These are phyloP conservation scores for Nezara viridula DNA, from an alignment of 2,888 invertebrate species.

Conservation along the genomic window DNA sequence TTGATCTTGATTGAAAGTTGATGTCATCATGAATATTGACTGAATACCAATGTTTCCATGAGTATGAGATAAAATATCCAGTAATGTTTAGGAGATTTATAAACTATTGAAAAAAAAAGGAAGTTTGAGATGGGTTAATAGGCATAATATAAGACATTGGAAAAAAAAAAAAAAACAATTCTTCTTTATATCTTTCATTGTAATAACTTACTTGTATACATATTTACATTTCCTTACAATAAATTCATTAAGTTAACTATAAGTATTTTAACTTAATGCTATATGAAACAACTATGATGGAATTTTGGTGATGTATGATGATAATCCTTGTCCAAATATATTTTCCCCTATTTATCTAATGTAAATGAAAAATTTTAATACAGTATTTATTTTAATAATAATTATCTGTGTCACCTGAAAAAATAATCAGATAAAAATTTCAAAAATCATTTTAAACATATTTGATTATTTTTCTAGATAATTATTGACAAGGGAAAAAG, in stretches of 20 bases:
- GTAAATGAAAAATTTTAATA: neutral
- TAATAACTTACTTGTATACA: slow-evolving; percentile 66
- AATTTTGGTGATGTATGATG: slow-evolving; percentile 52
- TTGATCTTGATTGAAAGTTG: no score
- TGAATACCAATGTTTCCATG: neutral
- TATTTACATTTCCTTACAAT: slow-evolving; percentile 65
- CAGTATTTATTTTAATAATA: neutral
- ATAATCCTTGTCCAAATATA: slow-evolving; percentile 45
- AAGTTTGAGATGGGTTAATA: neutral
- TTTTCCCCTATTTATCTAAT: slow-evolving; percentile 52
- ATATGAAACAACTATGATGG: slow-evolving; percentile 60
- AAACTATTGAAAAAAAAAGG: neutral
- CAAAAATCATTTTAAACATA: neutral
- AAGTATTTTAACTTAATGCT: slow-evolving; percentile 62
- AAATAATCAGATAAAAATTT: neutral
- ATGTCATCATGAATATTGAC: neutral
- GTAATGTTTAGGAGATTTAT: no score
- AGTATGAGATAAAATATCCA: neutral
- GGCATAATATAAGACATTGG: neutral
- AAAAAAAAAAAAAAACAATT: slow-evolving; percentile 10
- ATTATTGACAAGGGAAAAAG: slow-evolving; percentile 18
- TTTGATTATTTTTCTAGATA: neutral
- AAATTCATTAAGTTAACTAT: slow-evolving; percentile 63
- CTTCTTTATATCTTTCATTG: slow-evolving; percentile 64
- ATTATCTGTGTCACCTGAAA: neutral